A percentile compares a stretch with the other conserved stretches of the same genome.
These are phyloP conservation scores for Hydractinia echinata DNA, from an alignment of 30 jellyfish, hydroid and myxozoan species.

Conservation along the genomic window DNA sequence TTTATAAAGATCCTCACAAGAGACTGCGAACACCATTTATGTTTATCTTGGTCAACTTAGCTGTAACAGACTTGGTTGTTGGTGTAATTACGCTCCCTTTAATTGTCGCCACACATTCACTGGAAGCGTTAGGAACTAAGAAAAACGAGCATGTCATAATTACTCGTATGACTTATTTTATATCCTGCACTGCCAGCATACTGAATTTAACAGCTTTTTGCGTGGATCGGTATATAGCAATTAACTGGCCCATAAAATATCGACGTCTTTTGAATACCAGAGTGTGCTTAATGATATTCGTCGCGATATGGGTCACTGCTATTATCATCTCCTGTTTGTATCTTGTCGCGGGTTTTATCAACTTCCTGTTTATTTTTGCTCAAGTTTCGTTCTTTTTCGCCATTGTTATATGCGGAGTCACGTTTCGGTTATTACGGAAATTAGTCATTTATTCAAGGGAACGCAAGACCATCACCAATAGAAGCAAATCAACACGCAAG, in stretches of 20 bases:
- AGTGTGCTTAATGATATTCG: conserved; percentile 39
- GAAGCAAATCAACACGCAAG: conserved; percentile 12
- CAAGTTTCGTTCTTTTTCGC: conserved; percentile 62
- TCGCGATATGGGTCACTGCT: conserved; percentile 62
- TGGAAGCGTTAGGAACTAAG: conserved; percentile 57
- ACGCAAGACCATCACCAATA: conserved; percentile 27
- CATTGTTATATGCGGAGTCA: conserved; percentile 48
- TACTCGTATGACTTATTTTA: conserved; percentile 64
- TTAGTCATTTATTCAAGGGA: conserved; percentile 20
- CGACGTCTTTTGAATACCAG: conserved; percentile 42
- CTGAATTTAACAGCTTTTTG: conserved; percentile 77
- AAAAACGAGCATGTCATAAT: conserved; percentile 24
- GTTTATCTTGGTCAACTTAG: conserved; percentile 65
- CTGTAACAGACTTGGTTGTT: conserved; percentile 68
- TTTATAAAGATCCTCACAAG: conserved; percentile 68
- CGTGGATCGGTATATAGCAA: conserved; percentile 67
- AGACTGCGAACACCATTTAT: conserved; percentile 85
- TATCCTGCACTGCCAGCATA: conserved; percentile 81
- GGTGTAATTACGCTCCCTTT: conserved; percentile 82
- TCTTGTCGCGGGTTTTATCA: conserved; percentile 55
- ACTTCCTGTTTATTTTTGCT: conserved; percentile 49
- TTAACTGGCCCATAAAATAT: conserved; percentile 42
- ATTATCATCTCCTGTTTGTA: conserved; percentile 55
- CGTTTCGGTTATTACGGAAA: conserved; percentile 31
- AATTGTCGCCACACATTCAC: conserved; percentile 54